Base-by-base conservation (phyloP, 2,888 invertebrate species). In the Tuta absoluta region DNA sequence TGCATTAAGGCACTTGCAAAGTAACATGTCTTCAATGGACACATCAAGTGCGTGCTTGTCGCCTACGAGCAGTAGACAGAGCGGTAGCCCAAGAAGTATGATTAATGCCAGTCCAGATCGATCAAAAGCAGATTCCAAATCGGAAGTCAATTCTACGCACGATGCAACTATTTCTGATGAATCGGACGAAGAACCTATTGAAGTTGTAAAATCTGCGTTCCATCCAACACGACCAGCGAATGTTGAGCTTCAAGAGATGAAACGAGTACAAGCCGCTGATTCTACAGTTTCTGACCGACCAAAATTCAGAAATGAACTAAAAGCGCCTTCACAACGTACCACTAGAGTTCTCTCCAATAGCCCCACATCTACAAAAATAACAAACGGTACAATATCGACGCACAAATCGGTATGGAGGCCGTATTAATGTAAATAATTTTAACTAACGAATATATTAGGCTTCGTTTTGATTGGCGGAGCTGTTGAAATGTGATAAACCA, bases 401-500 rank as follows among this genome's bases (percentile, higher is more conserved):
- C 93, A 94, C 67, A 95, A 95, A 89, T 93, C 93, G 14, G 95
- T 95, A 38, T 95, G 95, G 95, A 88, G 95, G 75, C 95, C 95
- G 65, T 95, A 95, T 92, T 95, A 92, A 91, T 81, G 72, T 63
- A 80, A 65, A 51, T 73, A 77, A 79, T 79, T 64, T 76, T 72
- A 71, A 71, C 65, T 69, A 67, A 66, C 68, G 56, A 53, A 70
- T 76, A 77, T 71, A 75, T 72, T 75, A 78, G 73, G 72, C 71
- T 78, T 80, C 81, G 79, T 74, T 74, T 71, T 53, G 67, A 56
- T 56, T 64, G 66, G 75, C 77, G 82, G 82, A 78, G 76, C 75
- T 78, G 78, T 81, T 84, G 77, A 90, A 89, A 87, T 91, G 91
- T 91, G 91, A 91, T 91, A 91, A 85, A 82, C 79, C 81, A 79